Conservation (phyloP, 2,888 invertebrate species). For the Andrena minutula region DNA sequence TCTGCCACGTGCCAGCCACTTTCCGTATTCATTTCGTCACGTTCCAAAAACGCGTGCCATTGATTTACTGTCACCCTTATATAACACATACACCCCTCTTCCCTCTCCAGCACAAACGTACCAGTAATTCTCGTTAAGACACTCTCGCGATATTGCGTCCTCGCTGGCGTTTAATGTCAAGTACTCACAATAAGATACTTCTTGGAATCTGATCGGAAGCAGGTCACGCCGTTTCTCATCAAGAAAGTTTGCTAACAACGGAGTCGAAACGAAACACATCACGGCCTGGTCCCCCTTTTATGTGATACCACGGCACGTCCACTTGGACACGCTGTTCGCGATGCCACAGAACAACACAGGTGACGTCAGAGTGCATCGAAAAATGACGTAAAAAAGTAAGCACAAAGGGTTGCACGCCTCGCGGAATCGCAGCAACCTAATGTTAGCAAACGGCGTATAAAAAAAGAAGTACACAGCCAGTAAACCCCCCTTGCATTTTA, state of each 20-base stretch:
- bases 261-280: neutral
- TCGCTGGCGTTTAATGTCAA: neutral
- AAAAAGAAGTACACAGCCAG: neutral
- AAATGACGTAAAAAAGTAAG: constrained; percentile 30
- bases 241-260: neutral
- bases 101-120: no score
- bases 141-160: neutral
- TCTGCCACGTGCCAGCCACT: no score
- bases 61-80: no score
- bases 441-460: neutral
- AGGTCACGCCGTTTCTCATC: constrained; percentile 1
- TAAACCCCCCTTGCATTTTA: constrained; percentile 30
- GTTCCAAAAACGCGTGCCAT: no score
- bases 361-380: constrained; percentile 52
- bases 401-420: constrained; percentile 18
- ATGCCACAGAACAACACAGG: constrained; percentile 32
- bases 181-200: constrained; percentile 7
- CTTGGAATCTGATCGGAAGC: neutral
- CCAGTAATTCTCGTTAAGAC: no score
- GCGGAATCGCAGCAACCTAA: constrained; percentile 9
- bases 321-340: neutral
- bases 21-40: no score
- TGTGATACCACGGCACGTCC: neutral
- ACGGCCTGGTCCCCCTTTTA: neutral
- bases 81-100: no score